Conservation (phyloP, 1,140 invertebrate species). For the Trichoplusia ni region DNA sequence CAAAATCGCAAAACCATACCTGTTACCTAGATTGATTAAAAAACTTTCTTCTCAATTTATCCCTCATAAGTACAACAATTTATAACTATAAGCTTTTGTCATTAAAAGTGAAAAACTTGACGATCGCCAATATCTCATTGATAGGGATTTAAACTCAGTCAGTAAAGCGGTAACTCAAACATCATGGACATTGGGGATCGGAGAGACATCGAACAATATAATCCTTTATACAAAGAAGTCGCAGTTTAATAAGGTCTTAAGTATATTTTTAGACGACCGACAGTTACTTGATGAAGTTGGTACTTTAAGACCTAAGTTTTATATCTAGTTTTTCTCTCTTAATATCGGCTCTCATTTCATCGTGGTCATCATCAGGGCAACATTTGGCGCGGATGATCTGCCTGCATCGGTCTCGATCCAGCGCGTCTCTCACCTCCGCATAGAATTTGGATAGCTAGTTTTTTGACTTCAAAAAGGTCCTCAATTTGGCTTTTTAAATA, state of each 20-base stretch:
- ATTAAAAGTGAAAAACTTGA: conserved; percentile 21
- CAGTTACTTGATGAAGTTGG: no score
- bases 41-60: conserved; percentile 1
- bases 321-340: no score
- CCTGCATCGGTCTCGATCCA: no score
- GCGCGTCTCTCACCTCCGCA: no score
- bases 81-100: conserved; percentile 7
- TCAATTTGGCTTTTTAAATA: no score
- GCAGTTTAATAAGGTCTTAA: conserved; percentile 22
- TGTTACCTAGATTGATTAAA: not conserved
- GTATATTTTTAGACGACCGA: no score
- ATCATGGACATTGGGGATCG: conserved; percentile 27
- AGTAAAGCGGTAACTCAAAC: conserved; percentile 39
- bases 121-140: conserved; percentile 3
- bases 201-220: conserved; percentile 1
- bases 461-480: no score
- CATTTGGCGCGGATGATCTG: no score
- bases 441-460: no score
- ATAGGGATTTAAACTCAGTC: conserved; percentile 33
- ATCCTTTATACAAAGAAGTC: conserved; percentile 32
- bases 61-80: conserved; percentile 4
- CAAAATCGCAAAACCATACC: not conserved
- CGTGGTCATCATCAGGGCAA: no score
- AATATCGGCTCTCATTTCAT: no score
- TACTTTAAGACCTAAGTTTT: no score